A percentile compares a stretch with the other conserved stretches of the same genome.
phyloP scores from a whole-genome alignment of 2,797 vertebrate species.

The Rhabdophis nuchalis region DNA sequence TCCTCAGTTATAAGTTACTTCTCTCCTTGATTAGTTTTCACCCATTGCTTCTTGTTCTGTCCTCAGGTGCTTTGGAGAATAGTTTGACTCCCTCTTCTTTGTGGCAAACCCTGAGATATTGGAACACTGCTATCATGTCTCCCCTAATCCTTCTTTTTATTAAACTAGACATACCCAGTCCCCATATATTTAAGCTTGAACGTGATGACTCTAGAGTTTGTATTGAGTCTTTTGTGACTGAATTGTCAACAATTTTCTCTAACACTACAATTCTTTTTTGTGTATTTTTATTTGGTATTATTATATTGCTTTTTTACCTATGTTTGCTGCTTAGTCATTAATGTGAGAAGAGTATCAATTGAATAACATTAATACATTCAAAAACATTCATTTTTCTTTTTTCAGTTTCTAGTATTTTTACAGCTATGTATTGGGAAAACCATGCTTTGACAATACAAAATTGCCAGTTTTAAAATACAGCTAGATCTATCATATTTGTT shows the following conservation, averaged over 20 bases:
- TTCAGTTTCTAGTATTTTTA: background rate
- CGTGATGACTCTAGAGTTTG: background rate
- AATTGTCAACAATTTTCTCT: background rate
- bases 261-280: background rate
- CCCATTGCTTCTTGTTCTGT: no score
- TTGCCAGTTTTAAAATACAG: background rate
- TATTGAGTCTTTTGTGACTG: background rate
- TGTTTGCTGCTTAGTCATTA: background rate
- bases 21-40: no score
- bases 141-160: no score
- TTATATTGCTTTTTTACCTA: background rate
- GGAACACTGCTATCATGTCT: no score
- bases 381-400: background rate
- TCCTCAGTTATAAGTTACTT: no score
- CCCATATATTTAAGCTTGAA: background rate
- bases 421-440: background rate
- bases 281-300: background rate
- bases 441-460: background rate
- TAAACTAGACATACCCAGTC: no score
- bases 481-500: background rate
- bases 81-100: no score
- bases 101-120: no score
- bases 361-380: background rate
- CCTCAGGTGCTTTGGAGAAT: no score
- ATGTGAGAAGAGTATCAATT: background rate